A percentile compares a stretch with the other conserved stretches of the same genome.
Conservation (phyloP, 2,888 invertebrate genomes). For the Orthonychiurus folsomi region DNA sequence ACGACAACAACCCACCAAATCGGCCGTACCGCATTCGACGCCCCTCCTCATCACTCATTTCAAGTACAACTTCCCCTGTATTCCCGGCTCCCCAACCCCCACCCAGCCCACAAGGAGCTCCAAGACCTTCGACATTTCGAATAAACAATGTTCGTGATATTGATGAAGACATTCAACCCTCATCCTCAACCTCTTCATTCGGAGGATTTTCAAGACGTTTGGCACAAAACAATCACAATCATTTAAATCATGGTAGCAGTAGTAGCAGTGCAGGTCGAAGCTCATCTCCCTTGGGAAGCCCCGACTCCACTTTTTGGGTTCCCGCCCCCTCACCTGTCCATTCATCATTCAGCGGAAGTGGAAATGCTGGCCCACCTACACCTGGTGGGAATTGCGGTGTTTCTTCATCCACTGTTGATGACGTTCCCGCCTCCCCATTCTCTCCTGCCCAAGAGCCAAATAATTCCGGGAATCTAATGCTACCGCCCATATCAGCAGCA, state of each 20-base stretch:
- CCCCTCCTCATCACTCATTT: constrained; percentile 37
- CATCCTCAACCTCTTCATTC: constrained; percentile 28
- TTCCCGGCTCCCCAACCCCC: constrained; percentile 21
- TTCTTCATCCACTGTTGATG: constrained; percentile 38
- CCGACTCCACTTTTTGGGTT: constrained; percentile 37
- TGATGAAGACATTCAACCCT: constrained; percentile 33
- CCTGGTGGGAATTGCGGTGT: constrained; percentile 38
- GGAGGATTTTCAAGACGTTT: constrained; percentile 14
- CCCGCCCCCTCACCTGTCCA: constrained; percentile 22
- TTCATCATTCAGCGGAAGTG: constrained; percentile 13
- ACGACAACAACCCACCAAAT: constrained; percentile 25
- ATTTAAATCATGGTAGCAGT: constrained; percentile 8
- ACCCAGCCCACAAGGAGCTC: constrained; percentile 8
- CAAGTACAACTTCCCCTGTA: constrained; percentile 37
- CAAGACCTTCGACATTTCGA: background rate
- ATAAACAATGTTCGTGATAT: constrained; percentile 20
- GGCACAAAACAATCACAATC: constrained; percentile 5
- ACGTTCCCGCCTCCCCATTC: constrained; percentile 37
- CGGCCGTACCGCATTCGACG: constrained; percentile 33
- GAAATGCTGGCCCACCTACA: constrained; percentile 24
- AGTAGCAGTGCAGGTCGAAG: constrained; percentile 15
- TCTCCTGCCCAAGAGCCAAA: constrained; percentile 24
- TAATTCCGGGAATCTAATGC: background rate
- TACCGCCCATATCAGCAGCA: background rate
- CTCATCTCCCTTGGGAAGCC: constrained; percentile 36